A percentile compares a stretch with the other conserved stretches of the same genome.
Conservation (phyloP, 2,797 vertebrate genomes). For the Gymnopithys bicolor region DNA sequence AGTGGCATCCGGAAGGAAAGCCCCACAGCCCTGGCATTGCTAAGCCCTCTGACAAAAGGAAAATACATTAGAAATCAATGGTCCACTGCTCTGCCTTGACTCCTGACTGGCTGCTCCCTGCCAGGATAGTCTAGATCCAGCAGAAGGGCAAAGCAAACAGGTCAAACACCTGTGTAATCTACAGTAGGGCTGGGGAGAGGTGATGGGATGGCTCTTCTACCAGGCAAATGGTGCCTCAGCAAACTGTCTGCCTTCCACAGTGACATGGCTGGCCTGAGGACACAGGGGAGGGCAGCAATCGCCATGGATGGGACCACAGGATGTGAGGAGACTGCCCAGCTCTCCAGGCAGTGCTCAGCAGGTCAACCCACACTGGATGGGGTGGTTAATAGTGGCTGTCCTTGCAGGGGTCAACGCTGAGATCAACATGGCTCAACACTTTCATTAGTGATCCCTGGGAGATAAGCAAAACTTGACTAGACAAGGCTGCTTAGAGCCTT, state of each 20-base stretch:
- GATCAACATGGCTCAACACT: background rate
- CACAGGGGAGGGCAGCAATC: fast-evolving
- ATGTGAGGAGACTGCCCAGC: background rate
- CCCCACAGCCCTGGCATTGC: background rate
- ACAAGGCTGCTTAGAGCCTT: background rate
- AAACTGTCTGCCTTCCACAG: background rate
- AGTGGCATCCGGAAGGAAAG: background rate
- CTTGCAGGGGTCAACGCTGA: no score
- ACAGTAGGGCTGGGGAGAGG: background rate
- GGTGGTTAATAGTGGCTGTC: fast-evolving
- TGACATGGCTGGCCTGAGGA: background rate
- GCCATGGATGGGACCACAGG: background rate
- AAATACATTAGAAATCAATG: background rate
- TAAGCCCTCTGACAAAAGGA: background rate
- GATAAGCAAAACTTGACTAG: background rate
- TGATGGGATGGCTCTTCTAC: fast-evolving
- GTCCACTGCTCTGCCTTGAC: background rate
- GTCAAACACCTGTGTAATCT: background rate
- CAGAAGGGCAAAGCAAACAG: background rate
- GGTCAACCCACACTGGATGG: background rate
- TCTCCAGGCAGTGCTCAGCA: background rate
- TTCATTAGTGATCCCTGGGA: background rate
- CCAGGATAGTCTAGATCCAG: background rate
- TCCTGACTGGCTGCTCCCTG: background rate
- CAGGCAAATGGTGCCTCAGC: background rate